Evolutionary conservation across 2,888 invertebrate species (phyloP).

Genomic region (Vannuccia rotundouncinata): DNA sequence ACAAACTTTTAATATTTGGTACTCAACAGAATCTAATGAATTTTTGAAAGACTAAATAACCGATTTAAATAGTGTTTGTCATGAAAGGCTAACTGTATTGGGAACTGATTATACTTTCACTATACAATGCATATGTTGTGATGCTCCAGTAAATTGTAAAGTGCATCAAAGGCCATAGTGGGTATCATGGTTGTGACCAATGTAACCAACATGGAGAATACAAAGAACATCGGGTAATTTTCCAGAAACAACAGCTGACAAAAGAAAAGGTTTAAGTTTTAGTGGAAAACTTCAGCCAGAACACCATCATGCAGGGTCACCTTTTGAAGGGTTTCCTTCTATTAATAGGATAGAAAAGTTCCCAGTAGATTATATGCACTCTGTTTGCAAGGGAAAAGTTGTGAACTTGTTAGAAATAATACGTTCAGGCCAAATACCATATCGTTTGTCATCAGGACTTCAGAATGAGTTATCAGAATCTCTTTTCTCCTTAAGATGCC

Average conservation of each 20-base stretch:
- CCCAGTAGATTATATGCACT: slow-evolving; percentile 19
- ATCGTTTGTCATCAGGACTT: not conserved
- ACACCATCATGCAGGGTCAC: not conserved
- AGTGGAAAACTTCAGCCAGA: not conserved
- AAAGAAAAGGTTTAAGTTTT: not conserved
- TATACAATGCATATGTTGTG: not conserved
- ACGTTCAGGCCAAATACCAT: not conserved
- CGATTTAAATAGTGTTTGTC: too few relatives aligned
- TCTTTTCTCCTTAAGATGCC: not conserved
- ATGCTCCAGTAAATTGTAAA: not conserved
- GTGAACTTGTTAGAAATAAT: not conserved
- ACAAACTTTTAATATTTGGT: too few relatives aligned
- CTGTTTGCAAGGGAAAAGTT: not conserved
- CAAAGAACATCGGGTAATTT: not conserved
- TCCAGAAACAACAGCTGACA: not conserved
- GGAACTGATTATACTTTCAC: not conserved
- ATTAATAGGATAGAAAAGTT: not conserved
- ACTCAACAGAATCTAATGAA: too few relatives aligned
- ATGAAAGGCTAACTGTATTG: too few relatives aligned
- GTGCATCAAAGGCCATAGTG: not conserved
- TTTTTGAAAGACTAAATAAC: too few relatives aligned
- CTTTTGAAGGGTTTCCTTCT: not conserved
- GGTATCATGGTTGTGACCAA: not conserved
- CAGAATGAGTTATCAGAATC: not conserved
- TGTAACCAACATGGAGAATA: not conserved